Conservation (phyloP, 2,797 vertebrate genomes). For the Anisognathus igniventris region DNA sequence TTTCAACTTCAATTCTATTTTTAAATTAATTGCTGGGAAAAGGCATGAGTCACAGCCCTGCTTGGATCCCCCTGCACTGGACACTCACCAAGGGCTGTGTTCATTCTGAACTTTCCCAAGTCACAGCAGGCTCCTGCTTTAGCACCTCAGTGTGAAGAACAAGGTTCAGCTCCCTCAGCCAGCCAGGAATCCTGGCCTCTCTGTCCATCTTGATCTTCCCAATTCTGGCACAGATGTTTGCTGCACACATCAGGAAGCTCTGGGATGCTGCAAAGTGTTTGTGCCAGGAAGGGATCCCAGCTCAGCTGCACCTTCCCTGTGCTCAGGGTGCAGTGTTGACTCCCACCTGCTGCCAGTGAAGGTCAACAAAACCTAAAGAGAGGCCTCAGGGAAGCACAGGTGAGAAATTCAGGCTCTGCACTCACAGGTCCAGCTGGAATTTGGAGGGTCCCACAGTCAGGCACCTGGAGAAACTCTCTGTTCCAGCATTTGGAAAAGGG, state of each 20-base stretch:
- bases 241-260: not conserved
- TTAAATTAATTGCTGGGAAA: constrained; percentile 55
- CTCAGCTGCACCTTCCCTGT: not conserved
- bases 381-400: not conserved
- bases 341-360: not conserved
- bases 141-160: not conserved
- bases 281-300: not conserved
- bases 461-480: not conserved
- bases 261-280: not conserved
- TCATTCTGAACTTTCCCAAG: not conserved
- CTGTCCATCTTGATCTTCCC: not conserved
- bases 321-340: not conserved
- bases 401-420: not conserved
- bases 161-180: not conserved
- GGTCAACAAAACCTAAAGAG: not conserved
- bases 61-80: constrained; percentile 27
- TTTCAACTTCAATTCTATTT: constrained; percentile 57
- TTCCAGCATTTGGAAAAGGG: not conserved
- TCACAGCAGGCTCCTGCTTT: not conserved
- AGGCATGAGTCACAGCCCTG: constrained; percentile 40
- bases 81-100: constrained; percentile 27
- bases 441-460: not conserved
- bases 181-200: not conserved
- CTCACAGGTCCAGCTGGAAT: not conserved
- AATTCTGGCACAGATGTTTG: not conserved